These are phyloP conservation scores for Potamarius usumacintae DNA, from an alignment of 2,113 vertebrate genomes.

Conservation along the genomic window DNA sequence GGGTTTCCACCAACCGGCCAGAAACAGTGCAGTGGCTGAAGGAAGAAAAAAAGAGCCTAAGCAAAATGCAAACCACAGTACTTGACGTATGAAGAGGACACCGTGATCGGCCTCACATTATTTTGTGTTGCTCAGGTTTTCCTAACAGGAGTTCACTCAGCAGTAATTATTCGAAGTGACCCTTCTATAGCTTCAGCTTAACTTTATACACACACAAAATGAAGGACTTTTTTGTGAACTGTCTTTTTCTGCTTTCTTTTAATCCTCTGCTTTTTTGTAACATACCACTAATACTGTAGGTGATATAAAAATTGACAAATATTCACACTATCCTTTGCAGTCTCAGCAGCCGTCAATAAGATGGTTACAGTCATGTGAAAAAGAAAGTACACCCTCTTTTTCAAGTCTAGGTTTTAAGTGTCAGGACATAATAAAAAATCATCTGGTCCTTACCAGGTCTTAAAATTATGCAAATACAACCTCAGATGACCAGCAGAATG, in stretches of 20 bases:
- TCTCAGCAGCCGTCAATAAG: neutral
- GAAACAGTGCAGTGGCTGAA: neutral
- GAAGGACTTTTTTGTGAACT: neutral
- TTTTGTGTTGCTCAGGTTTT: neutral
- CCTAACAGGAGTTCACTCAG: neutral
- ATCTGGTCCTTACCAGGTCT: too few species aligned
- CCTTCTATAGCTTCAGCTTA: neutral
- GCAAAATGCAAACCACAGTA: neutral
- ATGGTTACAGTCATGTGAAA: too few species aligned
- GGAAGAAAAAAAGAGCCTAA: neutral
- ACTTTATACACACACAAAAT: neutral
- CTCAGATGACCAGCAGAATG: too few species aligned
- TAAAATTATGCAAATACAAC: too few species aligned
- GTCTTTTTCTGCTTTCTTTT: neutral
- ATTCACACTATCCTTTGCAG: neutral
- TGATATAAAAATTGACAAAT: neutral
- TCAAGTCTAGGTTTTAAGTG: too few species aligned
- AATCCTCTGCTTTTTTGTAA: neutral
- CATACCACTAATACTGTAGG: neutral
- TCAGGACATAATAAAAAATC: too few species aligned
- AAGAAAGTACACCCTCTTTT: too few species aligned
- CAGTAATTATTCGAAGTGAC: neutral
- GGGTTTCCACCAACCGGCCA: neutral
- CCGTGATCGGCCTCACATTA: neutral
- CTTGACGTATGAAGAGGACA: neutral